Conservation (phyloP, 2,888 invertebrate species). For the Machimus atricapillus region DNA sequence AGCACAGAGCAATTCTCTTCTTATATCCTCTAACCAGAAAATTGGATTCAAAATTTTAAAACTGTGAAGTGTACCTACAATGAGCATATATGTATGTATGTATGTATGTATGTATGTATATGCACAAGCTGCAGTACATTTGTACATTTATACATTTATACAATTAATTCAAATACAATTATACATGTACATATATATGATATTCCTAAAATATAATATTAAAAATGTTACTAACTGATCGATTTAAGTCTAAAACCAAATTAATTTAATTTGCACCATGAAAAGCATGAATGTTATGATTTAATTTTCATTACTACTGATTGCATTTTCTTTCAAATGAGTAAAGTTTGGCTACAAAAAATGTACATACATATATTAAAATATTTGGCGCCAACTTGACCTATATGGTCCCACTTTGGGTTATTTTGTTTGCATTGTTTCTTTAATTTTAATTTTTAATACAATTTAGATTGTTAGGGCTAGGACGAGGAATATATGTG, state of each 20-base stretch:
- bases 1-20: neutral
- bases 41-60: neutral
- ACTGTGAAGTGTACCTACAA: neutral
- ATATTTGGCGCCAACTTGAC: slow-evolving; percentile 24
- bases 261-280: neutral
- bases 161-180: neutral
- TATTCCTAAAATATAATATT: neutral
- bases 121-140: neutral
- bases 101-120: neutral
- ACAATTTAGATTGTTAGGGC: neutral
- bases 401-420: slow-evolving; percentile 24
- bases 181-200: neutral
- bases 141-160: neutral
- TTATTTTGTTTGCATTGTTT: slow-evolving; percentile 14
- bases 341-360: neutral
- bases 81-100: neutral
- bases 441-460: neutral
- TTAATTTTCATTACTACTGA: neutral
- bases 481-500: neutral
- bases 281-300: neutral
- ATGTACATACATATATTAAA: neutral
- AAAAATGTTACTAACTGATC: neutral
- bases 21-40: neutral
- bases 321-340: neutral
- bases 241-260: neutral